Evolutionary conservation across 2,797 vertebrate genomes (phyloP).

Genomic region (Microcaecilia unicolor): DNA sequence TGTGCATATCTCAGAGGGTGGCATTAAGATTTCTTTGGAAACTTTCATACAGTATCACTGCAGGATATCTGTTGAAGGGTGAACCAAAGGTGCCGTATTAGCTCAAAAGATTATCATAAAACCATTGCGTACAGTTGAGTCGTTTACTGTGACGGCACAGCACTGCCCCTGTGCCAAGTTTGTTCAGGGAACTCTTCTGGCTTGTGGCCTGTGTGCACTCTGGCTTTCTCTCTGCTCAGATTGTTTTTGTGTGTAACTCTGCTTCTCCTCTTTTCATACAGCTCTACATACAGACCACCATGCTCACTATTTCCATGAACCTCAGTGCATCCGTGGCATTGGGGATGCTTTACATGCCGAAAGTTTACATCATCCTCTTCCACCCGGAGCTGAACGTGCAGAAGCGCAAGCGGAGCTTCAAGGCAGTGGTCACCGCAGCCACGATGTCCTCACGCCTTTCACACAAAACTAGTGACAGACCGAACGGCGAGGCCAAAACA

Average conservation of each 20-base stretch:
- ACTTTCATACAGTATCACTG: no score
- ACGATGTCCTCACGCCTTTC: conserved; percentile 94
- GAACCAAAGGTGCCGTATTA: no score
- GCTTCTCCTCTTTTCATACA: conserved; percentile 45
- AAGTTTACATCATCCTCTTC: conserved; percentile 98
- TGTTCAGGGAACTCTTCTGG: no score
- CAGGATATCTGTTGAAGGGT: no score
- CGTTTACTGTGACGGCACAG: no score
- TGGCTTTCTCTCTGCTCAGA: no score
- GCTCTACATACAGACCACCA: conserved; percentile 98
- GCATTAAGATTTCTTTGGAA: no score
- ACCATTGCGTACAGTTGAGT: no score
- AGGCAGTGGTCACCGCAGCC: conserved; percentile 93
- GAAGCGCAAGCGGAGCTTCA: conserved; percentile 96
- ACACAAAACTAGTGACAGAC: conserved; percentile 88
- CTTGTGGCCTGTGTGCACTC: no score
- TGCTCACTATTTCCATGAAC: conserved; percentile 98
- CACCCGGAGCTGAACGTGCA: conserved; percentile 96
- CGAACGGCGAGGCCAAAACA: conserved; percentile 94
- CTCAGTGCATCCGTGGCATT: conserved; percentile 95
- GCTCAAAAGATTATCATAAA: no score
- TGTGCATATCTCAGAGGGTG: no score
- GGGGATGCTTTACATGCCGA: conserved; percentile 98
- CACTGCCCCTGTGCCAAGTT: no score
- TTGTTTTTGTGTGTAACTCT: not conserved